phyloP scores from a whole-genome alignment of 2,888 invertebrate genomes.

The Ptychoptera contaminata region DNA sequence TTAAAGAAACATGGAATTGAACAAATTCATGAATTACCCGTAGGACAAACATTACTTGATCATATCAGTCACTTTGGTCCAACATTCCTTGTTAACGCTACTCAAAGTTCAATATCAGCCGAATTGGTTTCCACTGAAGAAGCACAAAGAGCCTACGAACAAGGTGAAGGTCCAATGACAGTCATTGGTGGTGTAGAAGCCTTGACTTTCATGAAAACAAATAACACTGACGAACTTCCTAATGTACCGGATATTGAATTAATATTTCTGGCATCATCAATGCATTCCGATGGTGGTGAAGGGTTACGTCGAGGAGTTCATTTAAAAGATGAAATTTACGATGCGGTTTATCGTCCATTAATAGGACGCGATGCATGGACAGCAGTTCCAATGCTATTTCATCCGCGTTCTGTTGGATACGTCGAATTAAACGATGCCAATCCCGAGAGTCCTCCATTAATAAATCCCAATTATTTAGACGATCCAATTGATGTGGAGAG shows the following conservation, averaged over 20 bases:
- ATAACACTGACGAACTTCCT: constrained; percentile 35
- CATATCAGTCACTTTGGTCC: constrained; percentile 26
- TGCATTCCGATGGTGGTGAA: constrained; percentile 43
- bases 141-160: neutral
- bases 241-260: constrained; percentile 51
- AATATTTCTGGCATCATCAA: constrained; percentile 43
- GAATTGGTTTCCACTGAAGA: neutral
- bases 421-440: constrained; percentile 48
- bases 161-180: constrained; percentile 16
- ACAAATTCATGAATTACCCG: constrained; percentile 45
- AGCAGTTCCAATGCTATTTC: constrained; percentile 46
- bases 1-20: constrained; percentile 38
- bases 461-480: constrained; percentile 42
- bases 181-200: constrained; percentile 50
- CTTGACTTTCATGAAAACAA: constrained; percentile 45
- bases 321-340: constrained; percentile 38
- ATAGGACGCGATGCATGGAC: constrained; percentile 36
- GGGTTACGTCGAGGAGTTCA: constrained; percentile 38
- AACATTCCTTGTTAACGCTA: constrained; percentile 24
- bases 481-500: constrained; percentile 33
- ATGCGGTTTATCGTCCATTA: constrained; percentile 37
- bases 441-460: constrained; percentile 40
- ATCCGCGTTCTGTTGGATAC: constrained; percentile 57
- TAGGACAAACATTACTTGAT: constrained; percentile 49
- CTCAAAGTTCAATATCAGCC: constrained; percentile 16